These are phyloP conservation scores for Mola mola DNA, from an alignment of 2,113 vertebrate genomes.

Conservation along the genomic window DNA sequence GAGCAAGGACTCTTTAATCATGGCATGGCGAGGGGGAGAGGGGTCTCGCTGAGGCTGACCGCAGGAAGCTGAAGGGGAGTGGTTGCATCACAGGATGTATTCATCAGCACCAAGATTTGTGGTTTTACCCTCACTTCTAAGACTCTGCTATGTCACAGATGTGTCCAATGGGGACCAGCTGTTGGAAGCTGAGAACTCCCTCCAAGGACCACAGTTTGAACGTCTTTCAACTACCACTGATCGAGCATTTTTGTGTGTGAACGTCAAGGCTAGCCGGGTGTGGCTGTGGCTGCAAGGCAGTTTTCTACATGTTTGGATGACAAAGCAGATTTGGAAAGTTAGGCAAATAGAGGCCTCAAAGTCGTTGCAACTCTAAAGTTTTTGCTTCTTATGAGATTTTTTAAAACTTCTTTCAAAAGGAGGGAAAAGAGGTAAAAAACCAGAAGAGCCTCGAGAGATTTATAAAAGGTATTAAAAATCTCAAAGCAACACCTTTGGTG, in stretches of 20 bases:
- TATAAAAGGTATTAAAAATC: conserved; percentile 70
- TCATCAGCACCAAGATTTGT: conserved; percentile 39
- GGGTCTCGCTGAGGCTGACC: conserved; percentile 36
- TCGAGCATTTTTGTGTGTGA: conserved; percentile 22
- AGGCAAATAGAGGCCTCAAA: conserved; percentile 54
- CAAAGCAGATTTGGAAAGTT: conserved; percentile 51
- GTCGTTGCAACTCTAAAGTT: conserved; percentile 52
- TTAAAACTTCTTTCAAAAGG: conserved; percentile 52
- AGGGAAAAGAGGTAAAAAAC: conserved; percentile 27
- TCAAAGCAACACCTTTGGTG: conserved; percentile 77
- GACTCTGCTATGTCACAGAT: conserved; percentile 50
- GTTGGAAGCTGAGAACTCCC: conserved; percentile 42
- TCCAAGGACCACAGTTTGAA: conserved; percentile 21
- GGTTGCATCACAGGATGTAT: conserved; percentile 45
- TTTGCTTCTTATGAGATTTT: conserved; percentile 59
- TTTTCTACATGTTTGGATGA: conserved; percentile 56
- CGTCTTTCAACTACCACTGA: conserved; percentile 49
- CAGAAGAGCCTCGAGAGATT: conserved; percentile 51
- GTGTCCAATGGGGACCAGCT: conserved; percentile 66
- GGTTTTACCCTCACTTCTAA: conserved; percentile 50
- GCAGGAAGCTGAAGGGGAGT: conserved; percentile 13
- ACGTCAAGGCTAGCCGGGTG: background rate
- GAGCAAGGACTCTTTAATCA: conserved; percentile 26
- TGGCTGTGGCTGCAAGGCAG: conserved; percentile 24
- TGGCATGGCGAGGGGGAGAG: background rate